A percentile compares a stretch with the other conserved stretches of the same genome.
phyloP scores from a whole-genome alignment of 2,113 vertebrate genomes.

The Eulacestoma nigropectus region DNA sequence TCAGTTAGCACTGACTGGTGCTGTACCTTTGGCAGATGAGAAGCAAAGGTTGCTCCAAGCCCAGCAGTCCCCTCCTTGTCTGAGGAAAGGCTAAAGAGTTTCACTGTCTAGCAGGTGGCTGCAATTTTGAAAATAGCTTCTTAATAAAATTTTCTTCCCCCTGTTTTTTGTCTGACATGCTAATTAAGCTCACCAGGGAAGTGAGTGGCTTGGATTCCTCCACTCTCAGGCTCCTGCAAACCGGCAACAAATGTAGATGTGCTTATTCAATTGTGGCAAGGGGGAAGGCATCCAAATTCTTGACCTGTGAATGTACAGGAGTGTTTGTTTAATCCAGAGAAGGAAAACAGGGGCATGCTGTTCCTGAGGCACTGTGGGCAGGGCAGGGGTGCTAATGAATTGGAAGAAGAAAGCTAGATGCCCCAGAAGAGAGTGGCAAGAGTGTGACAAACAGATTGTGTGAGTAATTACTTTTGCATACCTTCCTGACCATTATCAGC shows the following conservation, averaged over 20 bases:
- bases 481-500: slow-evolving; percentile 68
- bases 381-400: slow-evolving; percentile 56
- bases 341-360: slow-evolving; percentile 12
- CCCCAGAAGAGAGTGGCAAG: slow-evolving; percentile 33
- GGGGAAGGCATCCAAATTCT: background rate
- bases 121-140: slow-evolving; percentile 15
- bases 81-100: background rate
- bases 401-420: slow-evolving; percentile 32
- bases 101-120: slow-evolving; percentile 11
- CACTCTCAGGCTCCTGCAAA: background rate
- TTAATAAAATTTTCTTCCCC: slow-evolving; percentile 13
- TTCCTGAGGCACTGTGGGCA: slow-evolving; percentile 2
- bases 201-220: background rate
- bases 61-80: background rate
- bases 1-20: background rate
- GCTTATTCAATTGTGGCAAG: background rate
- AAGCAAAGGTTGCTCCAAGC: background rate
- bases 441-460: slow-evolving; percentile 69
- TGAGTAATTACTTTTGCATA: slow-evolving; percentile 71
- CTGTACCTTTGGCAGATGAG: background rate
- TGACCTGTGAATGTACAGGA: background rate
- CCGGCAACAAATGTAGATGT: background rate
- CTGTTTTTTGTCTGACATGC: background rate
- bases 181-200: slow-evolving; percentile 36
- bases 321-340: background rate